Conservation (phyloP, 1,140 invertebrate genomes). For the Hyphantria cunea region DNA sequence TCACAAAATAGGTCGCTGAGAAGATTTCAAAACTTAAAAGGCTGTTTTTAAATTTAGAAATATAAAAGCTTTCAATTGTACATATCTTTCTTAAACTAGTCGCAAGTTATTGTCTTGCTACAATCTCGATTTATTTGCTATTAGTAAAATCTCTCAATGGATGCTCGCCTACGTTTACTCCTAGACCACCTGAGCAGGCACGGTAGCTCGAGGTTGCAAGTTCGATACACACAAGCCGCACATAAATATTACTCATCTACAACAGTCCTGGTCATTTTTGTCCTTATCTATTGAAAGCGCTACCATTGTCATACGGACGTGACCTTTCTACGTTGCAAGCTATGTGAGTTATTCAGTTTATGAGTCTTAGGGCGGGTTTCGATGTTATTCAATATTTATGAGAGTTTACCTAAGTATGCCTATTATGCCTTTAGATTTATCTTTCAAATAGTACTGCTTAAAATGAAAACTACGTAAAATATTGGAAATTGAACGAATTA, state of each 20-base stretch:
- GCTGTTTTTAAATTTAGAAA: no score
- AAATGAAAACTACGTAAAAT: no score
- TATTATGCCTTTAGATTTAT: no score
- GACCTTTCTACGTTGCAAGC: slow-evolving; percentile 30
- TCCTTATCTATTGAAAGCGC: slow-evolving; percentile 62
- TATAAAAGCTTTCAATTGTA: no score
- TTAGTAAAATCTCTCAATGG: slow-evolving; percentile 3
- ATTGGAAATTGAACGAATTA: no score
- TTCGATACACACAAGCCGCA: slow-evolving; percentile 42
- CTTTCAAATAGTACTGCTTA: no score
- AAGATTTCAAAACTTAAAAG: no score
- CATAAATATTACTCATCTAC: slow-evolving; percentile 61
- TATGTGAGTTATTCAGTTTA: slow-evolving; percentile 25
- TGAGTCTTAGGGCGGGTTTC: slow-evolving; percentile 9
- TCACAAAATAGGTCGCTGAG: no score
- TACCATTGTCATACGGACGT: slow-evolving; percentile 50
- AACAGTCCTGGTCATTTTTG: slow-evolving; percentile 59
- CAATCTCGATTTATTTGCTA: no score
- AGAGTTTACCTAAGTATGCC: neutral
- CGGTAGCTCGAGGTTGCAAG: slow-evolving; percentile 57
- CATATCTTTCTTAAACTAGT: no score
- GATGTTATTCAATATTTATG: neutral
- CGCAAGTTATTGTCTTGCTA: no score
- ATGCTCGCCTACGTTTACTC: slow-evolving; percentile 33
- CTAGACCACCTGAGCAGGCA: slow-evolving; percentile 53